A percentile compares a stretch with the other conserved stretches of the same genome.
Evolutionary conservation across 2,888 invertebrate species (phyloP).

Genomic region (Meteorus colon): DNA sequence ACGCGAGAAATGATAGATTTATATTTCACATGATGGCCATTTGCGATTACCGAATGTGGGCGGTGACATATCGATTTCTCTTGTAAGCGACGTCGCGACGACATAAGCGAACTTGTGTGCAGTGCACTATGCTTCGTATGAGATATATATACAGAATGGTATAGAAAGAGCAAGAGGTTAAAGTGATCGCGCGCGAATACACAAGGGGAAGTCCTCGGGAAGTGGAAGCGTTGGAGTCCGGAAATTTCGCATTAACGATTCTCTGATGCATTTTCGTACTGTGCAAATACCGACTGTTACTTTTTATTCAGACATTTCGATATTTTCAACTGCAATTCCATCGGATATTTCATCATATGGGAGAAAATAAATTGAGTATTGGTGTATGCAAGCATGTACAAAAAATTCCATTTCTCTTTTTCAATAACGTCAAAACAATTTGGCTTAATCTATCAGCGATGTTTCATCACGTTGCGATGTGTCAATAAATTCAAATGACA

Average conservation of each 20-base stretch:
- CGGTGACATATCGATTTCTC: slow-evolving; percentile 37
- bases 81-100: slow-evolving; percentile 37
- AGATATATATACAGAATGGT: background rate
- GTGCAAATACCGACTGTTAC: slow-evolving; percentile 6
- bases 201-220: slow-evolving; percentile 45
- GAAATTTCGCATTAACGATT: slow-evolving; percentile 52
- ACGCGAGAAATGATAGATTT: slow-evolving; percentile 22
- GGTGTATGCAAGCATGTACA: no score
- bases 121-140: slow-evolving; percentile 1
- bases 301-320: background rate
- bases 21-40: slow-evolving; percentile 23
- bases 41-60: slow-evolving; percentile 34
- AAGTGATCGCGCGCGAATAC: slow-evolving; percentile 44
- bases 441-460: no score
- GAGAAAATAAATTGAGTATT: no score
- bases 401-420: background rate
- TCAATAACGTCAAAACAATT: background rate
- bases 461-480: background rate
- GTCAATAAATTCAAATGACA: background rate
- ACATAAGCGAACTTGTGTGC: slow-evolving; percentile 35
- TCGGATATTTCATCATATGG: background rate
- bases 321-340: background rate
- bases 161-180: slow-evolving; percentile 31
- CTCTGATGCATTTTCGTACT: background rate
- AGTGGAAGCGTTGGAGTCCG: slow-evolving; percentile 49